Conservation (phyloP, 2,113 vertebrate genomes). For the Ammodytes dubius region DNA sequence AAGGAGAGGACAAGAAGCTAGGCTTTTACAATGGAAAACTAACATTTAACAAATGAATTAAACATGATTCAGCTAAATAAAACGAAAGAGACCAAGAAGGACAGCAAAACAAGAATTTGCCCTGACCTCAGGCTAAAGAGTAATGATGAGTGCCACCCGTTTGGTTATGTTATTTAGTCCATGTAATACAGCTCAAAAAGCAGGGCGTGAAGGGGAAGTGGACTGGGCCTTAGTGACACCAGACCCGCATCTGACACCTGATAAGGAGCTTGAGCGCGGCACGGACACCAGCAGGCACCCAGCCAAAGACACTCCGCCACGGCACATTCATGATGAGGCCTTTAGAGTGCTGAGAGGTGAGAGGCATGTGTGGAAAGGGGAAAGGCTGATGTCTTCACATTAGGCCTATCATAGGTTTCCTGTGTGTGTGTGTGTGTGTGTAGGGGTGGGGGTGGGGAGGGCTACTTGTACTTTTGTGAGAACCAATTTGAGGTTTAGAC, state of each 20-base stretch:
- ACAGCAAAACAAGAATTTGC: not conserved
- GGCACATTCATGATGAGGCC: constrained; percentile 55
- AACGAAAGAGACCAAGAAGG: too few species aligned
- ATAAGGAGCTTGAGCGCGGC: constrained; percentile 68
- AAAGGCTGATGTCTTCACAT: constrained; percentile 61
- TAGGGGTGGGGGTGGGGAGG: too few species aligned
- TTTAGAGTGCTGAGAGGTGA: constrained; percentile 65
- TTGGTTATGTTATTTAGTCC: not conserved
- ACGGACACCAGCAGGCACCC: constrained; percentile 52
- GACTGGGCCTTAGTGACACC: constrained; percentile 65
- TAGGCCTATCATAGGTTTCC: constrained; percentile 46
- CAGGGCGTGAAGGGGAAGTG: constrained; percentile 43
- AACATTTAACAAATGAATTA: not conserved
- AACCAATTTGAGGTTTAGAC: not conserved
- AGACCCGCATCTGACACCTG: constrained; percentile 76
- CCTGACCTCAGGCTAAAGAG: not conserved
- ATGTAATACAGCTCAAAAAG: constrained; percentile 29
- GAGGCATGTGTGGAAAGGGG: constrained; percentile 60
- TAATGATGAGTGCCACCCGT: not conserved
- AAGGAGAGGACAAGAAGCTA: not conserved
- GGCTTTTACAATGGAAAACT: not conserved
- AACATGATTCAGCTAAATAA: not conserved
- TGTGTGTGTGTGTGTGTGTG: constrained; percentile 25
- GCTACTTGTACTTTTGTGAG: too few species aligned
- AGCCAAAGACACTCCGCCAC: constrained; percentile 67